Conservation (phyloP, 2,113 vertebrate species). For the Caretta caretta region DNA sequence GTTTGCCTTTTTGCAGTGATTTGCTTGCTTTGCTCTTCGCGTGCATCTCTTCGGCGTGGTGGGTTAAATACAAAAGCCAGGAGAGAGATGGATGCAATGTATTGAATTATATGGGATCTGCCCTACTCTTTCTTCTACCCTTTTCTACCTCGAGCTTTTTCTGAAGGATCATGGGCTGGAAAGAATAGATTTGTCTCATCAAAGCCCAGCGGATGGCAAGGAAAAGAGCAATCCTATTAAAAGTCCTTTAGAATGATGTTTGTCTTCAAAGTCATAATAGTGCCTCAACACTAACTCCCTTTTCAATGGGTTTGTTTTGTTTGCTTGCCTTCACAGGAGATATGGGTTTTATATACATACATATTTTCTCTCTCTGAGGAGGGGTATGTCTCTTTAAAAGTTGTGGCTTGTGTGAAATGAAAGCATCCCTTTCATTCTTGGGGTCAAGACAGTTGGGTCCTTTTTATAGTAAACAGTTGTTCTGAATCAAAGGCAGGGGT, state of each 20-base stretch:
- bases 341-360: neutral
- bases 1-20: neutral
- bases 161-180: too few species aligned
- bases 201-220: neutral
- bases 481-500: neutral
- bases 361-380: too few species aligned
- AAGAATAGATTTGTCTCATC: neutral
- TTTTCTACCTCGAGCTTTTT: neutral
- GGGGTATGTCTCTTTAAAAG: neutral
- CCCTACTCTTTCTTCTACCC: neutral
- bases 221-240: neutral
- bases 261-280: neutral
- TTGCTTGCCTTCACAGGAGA: neutral
- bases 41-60: neutral
- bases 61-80: neutral
- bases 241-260: neutral
- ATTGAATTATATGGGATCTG: neutral
- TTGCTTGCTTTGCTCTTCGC: neutral
- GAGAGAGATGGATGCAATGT: neutral
- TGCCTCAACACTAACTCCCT: neutral
- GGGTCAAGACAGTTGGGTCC: fast-evolving
- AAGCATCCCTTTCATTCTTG: neutral
- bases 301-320: fast-evolving
- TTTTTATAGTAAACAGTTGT: fast-evolving
- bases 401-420: neutral